Base-by-base conservation (phyloP, 2,888 invertebrate genomes). In the Ormia ochracea region DNA sequence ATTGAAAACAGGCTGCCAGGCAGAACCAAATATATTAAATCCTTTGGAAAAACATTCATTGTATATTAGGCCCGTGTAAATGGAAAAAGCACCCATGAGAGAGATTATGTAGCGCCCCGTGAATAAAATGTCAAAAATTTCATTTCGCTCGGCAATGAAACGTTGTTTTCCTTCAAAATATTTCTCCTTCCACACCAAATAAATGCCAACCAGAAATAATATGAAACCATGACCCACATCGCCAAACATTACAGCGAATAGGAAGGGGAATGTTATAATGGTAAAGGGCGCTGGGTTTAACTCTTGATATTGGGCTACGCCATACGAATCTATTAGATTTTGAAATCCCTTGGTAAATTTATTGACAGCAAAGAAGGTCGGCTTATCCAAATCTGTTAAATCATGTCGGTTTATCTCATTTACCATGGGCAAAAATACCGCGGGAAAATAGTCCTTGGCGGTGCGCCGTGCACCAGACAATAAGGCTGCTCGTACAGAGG, bases 31-130 rank as follows among this genome's bases (percentile, higher is more conserved):
- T 10, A 98, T 91, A 88, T 98, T 98, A 43, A 98, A 85, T 0
- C 97, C 94, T 88, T 97, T 97, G 10, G 98, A 96, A 91, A 98
- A 98, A 17, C 95, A 91, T 88, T 99, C 99, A 90, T 99, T 99
- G 91, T 99, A 99, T 81, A 99, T 95, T 6, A 98, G 86, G 0
- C 99, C 99, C 2, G 98, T 97, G 91, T 99, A 99, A 90, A 98
- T 95, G 0, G 98, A 98, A 91, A 99, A 99, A 9, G 96, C 78
- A 0, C 98, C 98, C 99, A 99, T 99, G 59, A 99, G 91, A 3
- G 98, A 91, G 38, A 99, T 95, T 80, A 99, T 96, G 91, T 99
- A 99, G 61, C 99, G 95, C 1, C 99, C 99, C 81, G 95, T 95
- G 90, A 98, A 98, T 91, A 99, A 96, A 82, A 97, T 98, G 87